phyloP scores from a whole-genome alignment of 2,113 vertebrate genomes.

The Nansenia antarctica region DNA sequence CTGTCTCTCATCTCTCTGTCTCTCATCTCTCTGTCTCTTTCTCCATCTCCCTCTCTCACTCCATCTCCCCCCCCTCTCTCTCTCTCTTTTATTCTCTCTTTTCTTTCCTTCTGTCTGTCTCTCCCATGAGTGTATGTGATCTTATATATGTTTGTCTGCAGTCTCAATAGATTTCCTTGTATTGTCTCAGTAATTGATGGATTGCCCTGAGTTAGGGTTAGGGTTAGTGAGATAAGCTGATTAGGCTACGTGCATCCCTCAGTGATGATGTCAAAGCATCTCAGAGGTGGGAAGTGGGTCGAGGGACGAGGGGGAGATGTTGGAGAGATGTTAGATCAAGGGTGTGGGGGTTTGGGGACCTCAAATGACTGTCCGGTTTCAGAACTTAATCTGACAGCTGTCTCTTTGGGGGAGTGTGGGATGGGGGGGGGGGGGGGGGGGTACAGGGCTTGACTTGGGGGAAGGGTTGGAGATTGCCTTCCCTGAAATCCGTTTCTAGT shows the following conservation, averaged over 20 bases:
- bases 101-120: conserved; percentile 56
- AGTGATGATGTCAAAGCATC: conserved; percentile 41
- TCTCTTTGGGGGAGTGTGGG: conserved; percentile 40
- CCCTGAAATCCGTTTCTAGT: conserved; percentile 48
- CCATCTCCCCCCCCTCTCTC: too few relatives aligned
- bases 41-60: neutral
- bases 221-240: conserved; percentile 72
- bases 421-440: conserved; percentile 41
- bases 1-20: neutral
- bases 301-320: neutral
- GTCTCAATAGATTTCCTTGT: conserved; percentile 87
- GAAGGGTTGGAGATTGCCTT: neutral
- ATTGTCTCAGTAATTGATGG: conserved; percentile 69
- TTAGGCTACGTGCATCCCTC: conserved; percentile 54
- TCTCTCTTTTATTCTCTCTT: neutral
- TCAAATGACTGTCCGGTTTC: conserved; percentile 57
- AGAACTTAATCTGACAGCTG: conserved; percentile 55
- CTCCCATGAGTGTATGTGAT: conserved; percentile 81
- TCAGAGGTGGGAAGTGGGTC: neutral
- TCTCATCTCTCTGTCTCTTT: neutral
- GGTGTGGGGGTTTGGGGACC: conserved; percentile 38
- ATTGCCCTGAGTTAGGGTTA: conserved; percentile 64
- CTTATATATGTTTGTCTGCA: conserved; percentile 72
- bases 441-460: neutral
- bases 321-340: neutral